Evolutionary conservation across 2,797 vertebrate species (phyloP).

Genomic region (Eulemur rubriventer): DNA sequence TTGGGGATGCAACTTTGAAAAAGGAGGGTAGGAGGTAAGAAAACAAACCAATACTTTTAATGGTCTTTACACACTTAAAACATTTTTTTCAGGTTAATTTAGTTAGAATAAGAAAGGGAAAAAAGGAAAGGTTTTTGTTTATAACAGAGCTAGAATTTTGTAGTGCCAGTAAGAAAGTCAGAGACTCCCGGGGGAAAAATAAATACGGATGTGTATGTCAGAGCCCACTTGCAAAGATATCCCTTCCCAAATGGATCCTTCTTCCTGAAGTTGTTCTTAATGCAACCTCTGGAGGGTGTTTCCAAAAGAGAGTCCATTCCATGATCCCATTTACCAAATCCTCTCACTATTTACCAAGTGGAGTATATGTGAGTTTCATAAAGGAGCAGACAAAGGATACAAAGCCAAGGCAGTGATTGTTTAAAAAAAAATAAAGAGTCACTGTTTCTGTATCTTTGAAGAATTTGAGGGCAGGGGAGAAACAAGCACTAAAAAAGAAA

Average conservation of each 20-base stretch:
- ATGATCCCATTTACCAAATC: background rate
- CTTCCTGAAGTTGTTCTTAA: constrained; percentile 15
- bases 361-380: background rate
- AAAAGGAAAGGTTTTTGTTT: constrained; percentile 22
- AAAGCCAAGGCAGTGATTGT: background rate
- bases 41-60: background rate
- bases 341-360: background rate
- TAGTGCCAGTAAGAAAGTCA: background rate
- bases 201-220: background rate
- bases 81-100: background rate
- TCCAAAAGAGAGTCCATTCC: background rate
- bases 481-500: background rate
- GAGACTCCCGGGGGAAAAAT: background rate
- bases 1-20: constrained; percentile 32
- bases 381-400: background rate
- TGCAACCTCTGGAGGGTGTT: background rate
- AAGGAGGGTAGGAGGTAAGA: background rate
- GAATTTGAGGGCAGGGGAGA: background rate
- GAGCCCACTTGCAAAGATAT: background rate
- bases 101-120: background rate
- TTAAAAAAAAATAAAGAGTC: background rate
- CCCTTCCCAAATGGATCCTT: constrained; percentile 1
- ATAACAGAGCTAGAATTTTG: constrained; percentile 9
- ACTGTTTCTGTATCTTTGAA: background rate
- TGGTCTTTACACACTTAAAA: background rate